phyloP scores from a whole-genome alignment of 2,888 invertebrate genomes.

The Octonoba sinensis region DNA sequence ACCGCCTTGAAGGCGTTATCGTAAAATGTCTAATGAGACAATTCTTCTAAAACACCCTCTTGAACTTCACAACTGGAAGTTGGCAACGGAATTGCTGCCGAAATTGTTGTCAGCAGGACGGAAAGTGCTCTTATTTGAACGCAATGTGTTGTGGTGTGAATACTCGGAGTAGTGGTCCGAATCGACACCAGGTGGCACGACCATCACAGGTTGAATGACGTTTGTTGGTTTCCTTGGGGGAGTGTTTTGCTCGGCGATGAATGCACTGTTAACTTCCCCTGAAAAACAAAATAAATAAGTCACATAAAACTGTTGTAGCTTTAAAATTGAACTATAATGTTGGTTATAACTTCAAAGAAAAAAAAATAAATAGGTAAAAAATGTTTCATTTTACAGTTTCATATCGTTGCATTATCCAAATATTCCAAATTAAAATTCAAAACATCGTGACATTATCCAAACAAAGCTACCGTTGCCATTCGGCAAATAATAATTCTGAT shows the following conservation, averaged over 20 bases:
- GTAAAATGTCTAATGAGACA: too few relatives aligned
- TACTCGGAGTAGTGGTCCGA: slow-evolving; percentile 65
- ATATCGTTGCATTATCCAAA: too few relatives aligned
- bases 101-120: slow-evolving; percentile 37
- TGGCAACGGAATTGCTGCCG: slow-evolving; percentile 57
- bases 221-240: slow-evolving; percentile 54
- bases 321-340: neutral
- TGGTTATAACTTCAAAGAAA: too few relatives aligned
- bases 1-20: too few relatives aligned
- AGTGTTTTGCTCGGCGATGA: slow-evolving; percentile 61
- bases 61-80: slow-evolving; percentile 48
- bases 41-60: too few relatives aligned
- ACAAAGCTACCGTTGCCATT: too few relatives aligned
- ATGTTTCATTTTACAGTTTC: too few relatives aligned
- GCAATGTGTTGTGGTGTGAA: slow-evolving; percentile 59
- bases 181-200: slow-evolving; percentile 56
- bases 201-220: slow-evolving; percentile 60
- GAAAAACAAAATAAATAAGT: neutral
- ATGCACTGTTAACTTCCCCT: slow-evolving; percentile 65
- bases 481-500: too few relatives aligned
- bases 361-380: too few relatives aligned
- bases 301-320: neutral
- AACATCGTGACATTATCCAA: too few relatives aligned
- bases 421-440: too few relatives aligned
- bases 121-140: slow-evolving; percentile 44